These are phyloP conservation scores for Platysteira castanea DNA, from an alignment of 2,113 vertebrate genomes.

Conservation along the genomic window DNA sequence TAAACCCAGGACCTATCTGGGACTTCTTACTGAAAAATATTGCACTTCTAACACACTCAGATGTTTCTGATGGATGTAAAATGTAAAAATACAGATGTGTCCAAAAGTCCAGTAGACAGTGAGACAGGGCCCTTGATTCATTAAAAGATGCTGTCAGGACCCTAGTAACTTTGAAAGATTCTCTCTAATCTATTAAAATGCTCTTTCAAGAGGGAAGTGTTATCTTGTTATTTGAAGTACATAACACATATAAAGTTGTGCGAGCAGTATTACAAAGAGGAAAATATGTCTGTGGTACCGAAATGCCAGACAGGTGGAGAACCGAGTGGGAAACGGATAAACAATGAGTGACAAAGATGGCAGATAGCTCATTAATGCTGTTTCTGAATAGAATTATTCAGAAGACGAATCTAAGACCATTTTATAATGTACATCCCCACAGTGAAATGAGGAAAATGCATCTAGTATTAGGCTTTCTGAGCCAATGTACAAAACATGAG, in stretches of 20 bases:
- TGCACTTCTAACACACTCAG: neutral
- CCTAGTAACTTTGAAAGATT: neutral
- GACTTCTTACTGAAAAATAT: neutral
- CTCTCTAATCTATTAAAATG: neutral
- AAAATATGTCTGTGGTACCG: neutral
- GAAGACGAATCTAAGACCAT: neutral
- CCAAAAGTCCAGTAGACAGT: neutral
- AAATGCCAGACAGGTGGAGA: neutral
- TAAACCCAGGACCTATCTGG: neutral
- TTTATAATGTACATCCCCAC: neutral
- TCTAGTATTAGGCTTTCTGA: slow-evolving; percentile 7
- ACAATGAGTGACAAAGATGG: neutral
- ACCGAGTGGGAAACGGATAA: neutral
- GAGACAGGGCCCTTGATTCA: neutral
- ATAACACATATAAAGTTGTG: neutral
- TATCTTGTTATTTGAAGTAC: neutral
- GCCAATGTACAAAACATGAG: neutral
- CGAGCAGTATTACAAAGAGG: neutral
- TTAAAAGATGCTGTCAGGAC: neutral
- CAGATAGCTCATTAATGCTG: neutral
- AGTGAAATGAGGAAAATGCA: neutral
- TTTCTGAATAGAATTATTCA: slow-evolving; percentile 20
- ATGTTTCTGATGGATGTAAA: neutral
- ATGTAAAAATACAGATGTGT: neutral
- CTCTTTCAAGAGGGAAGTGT: neutral